phyloP scores from a whole-genome alignment of 2,888 invertebrate genomes.

The Volucella zonaria region DNA sequence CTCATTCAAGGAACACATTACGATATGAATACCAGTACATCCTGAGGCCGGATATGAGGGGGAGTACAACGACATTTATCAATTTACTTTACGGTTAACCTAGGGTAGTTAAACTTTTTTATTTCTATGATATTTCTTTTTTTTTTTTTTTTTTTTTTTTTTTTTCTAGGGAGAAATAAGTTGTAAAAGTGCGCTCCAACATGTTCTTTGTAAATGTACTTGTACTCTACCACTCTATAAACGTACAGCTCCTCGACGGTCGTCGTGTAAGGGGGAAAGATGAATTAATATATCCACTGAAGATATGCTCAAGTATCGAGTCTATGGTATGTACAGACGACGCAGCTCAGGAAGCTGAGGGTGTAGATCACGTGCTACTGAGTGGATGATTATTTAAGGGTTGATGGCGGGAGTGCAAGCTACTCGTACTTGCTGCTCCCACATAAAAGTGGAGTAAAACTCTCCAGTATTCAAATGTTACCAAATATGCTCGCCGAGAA shows the following conservation, averaged over 20 bases:
- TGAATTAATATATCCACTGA: slow-evolving; percentile 56
- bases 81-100: slow-evolving; percentile 68
- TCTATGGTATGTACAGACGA: slow-evolving; percentile 4
- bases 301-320: slow-evolving; percentile 57
- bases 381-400: slow-evolving; percentile 71
- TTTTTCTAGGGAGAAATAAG: slow-evolving; percentile 53
- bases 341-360: slow-evolving; percentile 66
- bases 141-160: slow-evolving; percentile 7
- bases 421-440: slow-evolving; percentile 20
- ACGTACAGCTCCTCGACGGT: not conserved
- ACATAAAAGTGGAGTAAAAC: slow-evolving; percentile 67
- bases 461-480: slow-evolving; percentile 58
- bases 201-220: slow-evolving; percentile 62
- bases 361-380: slow-evolving; percentile 70
- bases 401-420: slow-evolving; percentile 41
- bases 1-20: slow-evolving; percentile 50
- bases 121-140: not conserved
- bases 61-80: slow-evolving; percentile 57
- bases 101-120: slow-evolving; percentile 67
- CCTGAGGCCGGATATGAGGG: not conserved
- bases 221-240: slow-evolving; percentile 47
- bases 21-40: slow-evolving; percentile 28
- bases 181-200: slow-evolving; percentile 65
- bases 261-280: slow-evolving; percentile 31
- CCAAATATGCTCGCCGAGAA: slow-evolving; percentile 47